Conservation (phyloP, 53 echinoderm and acorn worm species). For the Paelopatides confundens region DNA sequence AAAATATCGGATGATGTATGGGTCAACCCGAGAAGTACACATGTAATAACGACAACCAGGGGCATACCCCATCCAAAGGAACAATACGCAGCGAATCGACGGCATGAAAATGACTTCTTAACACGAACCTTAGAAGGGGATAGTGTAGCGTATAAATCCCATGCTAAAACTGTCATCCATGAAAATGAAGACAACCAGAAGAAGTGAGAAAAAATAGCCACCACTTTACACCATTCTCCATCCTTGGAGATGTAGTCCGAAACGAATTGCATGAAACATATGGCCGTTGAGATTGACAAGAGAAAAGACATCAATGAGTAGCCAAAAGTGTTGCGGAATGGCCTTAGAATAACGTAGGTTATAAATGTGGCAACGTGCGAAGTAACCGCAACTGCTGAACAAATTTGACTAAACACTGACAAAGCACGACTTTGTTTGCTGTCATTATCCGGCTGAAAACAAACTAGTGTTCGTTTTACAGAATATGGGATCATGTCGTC, state of each 20-base stretch:
- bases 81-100: not conserved
- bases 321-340: not conserved
- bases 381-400: no score
- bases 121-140: conserved; percentile 6
- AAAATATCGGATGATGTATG: not conserved
- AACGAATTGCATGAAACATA: not conserved
- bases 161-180: not conserved
- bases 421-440: no score
- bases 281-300: not conserved
- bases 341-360: no score
- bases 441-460: not conserved
- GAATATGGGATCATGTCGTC: no score
- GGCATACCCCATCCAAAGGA: conserved; percentile 10
- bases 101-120: not conserved
- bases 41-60: not conserved
- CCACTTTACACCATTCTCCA: not conserved
- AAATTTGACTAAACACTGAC: no score
- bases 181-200: conserved; percentile 8
- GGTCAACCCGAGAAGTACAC: not conserved
- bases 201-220: not conserved
- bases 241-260: not conserved
- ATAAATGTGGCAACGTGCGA: no score
- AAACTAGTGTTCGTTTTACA: not conserved
- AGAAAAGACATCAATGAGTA: not conserved
- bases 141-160: conserved; percentile 12